A percentile compares a stretch with the other conserved stretches of the same genome.
phyloP scores from a whole-genome alignment of 2,113 vertebrate genomes.

The Equus quagga region DNA sequence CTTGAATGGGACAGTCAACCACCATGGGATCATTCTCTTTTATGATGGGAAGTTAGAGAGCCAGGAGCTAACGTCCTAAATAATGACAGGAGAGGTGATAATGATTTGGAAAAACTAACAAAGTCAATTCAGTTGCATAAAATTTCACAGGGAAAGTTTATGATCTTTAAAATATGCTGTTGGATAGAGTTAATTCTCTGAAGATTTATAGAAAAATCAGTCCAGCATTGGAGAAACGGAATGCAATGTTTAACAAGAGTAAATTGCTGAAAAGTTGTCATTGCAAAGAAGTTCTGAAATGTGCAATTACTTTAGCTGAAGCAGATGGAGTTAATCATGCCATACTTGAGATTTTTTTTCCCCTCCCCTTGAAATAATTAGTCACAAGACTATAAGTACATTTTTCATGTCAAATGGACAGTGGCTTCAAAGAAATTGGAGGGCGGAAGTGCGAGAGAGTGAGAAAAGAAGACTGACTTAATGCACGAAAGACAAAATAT shows the following conservation, averaged over 20 bases:
- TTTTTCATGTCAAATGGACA: conserved; percentile 82
- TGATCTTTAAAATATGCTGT: background rate
- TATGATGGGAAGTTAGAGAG: background rate
- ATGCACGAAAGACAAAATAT: conserved; percentile 77
- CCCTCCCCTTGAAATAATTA: conserved; percentile 80
- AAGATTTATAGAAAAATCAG: conserved; percentile 32
- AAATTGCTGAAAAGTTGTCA: conserved; percentile 69
- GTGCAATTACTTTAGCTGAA: conserved; percentile 59
- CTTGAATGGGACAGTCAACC: background rate
- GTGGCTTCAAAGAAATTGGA: conserved; percentile 80
- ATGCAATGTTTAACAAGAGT: conserved; percentile 51
- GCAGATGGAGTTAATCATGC: conserved; percentile 81
- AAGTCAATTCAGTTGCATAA: background rate
- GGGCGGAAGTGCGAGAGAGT: conserved; percentile 57
- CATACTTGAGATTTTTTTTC: conserved; percentile 68
- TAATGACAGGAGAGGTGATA: background rate
- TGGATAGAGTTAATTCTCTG: background rate
- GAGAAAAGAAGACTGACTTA: conserved; percentile 65
- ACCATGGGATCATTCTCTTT: background rate
- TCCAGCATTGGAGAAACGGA: background rate
- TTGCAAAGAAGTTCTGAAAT: conserved; percentile 66
- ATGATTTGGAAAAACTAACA: background rate
- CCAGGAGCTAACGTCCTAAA: background rate
- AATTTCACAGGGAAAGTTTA: background rate
- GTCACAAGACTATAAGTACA: conserved; percentile 72